Evolutionary conservation across 2,888 invertebrate genomes (phyloP).

Genomic region (Byasa hedistus): DNA sequence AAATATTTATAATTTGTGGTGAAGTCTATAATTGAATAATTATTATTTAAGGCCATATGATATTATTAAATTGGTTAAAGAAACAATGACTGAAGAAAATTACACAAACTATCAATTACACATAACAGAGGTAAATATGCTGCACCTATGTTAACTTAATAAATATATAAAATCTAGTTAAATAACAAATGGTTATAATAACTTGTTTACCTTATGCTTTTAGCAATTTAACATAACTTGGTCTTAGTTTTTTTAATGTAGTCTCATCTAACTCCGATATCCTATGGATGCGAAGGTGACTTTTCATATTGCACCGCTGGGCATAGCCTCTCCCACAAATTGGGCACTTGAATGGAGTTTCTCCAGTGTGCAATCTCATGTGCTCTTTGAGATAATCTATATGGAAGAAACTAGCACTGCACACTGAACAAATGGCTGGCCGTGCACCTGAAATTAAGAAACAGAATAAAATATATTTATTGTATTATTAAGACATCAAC

Average conservation of each 20-base stretch:
- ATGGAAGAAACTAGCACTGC: conserved; percentile 66
- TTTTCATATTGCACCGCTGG: conserved; percentile 73
- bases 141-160: too few species aligned
- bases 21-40: too few species aligned
- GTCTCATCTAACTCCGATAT: conserved; percentile 61
- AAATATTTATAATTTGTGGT: too few species aligned
- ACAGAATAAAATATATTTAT: too few species aligned
- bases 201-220: conserved; percentile 42
- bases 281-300: conserved; percentile 67
- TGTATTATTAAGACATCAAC: too few species aligned
- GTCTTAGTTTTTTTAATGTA: conserved; percentile 62
- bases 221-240: conserved; percentile 64
- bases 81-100: too few species aligned
- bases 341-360: conserved; percentile 74
- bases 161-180: too few species aligned
- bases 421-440: conserved; percentile 66
- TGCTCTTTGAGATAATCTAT: conserved; percentile 71
- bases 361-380: conserved; percentile 73
- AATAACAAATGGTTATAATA: too few species aligned
- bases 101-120: too few species aligned
- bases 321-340: conserved; percentile 72
- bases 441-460: conserved; percentile 58
- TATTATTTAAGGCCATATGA: too few species aligned
- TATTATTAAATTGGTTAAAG: too few species aligned
- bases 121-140: too few species aligned